Evolutionary conservation across 2,888 invertebrate genomes (phyloP).

Genomic region (Atherix ibis): DNA sequence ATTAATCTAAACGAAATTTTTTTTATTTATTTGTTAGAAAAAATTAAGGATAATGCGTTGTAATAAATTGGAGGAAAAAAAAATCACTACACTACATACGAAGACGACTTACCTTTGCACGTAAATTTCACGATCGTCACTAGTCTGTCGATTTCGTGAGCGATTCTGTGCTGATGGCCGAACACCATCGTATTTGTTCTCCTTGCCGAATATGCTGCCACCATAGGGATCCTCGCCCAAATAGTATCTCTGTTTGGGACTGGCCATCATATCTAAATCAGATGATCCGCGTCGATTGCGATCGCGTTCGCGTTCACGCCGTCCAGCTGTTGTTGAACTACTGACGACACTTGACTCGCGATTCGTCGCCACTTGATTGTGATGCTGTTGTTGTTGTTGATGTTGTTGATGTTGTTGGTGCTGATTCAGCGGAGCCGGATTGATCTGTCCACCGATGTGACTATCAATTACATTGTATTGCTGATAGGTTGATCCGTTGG

Average conservation of each 20-base stretch:
- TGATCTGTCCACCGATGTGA: conserved; percentile 23
- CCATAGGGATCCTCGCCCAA: conserved; percentile 77
- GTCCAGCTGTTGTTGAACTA: conserved; percentile 16
- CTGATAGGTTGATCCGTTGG: conserved; percentile 29
- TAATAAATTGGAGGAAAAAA: no score
- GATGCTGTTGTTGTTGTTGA: conserved; percentile 12
- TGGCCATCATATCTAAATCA: conserved; percentile 25
- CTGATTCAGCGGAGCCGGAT: conserved; percentile 10
- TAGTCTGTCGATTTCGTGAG: conserved; percentile 13
- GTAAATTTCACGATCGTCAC: conserved; percentile 16
- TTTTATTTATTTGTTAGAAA: no score
- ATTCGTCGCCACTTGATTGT: conserved; percentile 14
- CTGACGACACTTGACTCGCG: conserved; percentile 18
- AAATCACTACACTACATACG: no score
- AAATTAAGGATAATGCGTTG: no score
- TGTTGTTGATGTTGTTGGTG: conserved; percentile 13
- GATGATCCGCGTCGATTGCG: conserved; percentile 17
- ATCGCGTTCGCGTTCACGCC: conserved; percentile 14
- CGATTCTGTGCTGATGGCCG: conserved; percentile 34
- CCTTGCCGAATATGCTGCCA: conserved; percentile 66
- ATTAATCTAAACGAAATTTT: no score
- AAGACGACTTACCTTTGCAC: conserved; percentile 36
- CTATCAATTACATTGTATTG: conserved; percentile 34
- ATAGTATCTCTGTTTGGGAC: conserved; percentile 62
- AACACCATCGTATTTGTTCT: conserved; percentile 64